phyloP scores from a whole-genome alignment of 2,888 invertebrate species.

The Philereme vetulata region DNA sequence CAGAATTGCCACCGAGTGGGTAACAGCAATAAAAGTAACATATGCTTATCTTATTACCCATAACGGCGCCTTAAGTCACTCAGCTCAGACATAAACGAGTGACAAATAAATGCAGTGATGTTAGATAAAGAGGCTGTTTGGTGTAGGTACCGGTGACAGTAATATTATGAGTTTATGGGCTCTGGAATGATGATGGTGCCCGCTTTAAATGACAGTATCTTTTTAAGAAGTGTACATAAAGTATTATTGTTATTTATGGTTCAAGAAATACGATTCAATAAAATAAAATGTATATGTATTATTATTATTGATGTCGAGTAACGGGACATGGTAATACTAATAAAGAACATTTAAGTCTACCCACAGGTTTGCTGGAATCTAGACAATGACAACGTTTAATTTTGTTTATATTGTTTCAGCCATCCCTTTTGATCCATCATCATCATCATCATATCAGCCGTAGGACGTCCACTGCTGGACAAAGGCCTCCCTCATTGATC shows the following conservation, averaged over 20 bases:
- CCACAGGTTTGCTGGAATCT: too few relatives aligned
- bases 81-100: conserved; percentile 53
- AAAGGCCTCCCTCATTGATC: too few relatives aligned
- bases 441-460: too few relatives aligned
- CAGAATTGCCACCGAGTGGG: conserved; percentile 50
- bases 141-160: conserved; percentile 17
- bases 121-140: conserved; percentile 27
- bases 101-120: conserved; percentile 40
- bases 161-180: conserved; percentile 15
- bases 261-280: too few relatives aligned
- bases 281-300: too few relatives aligned
- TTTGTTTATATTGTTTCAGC: too few relatives aligned
- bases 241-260: too few relatives aligned
- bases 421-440: too few relatives aligned
- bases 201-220: conserved; percentile 11
- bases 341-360: too few relatives aligned
- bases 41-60: conserved; percentile 58
- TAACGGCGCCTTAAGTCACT: conserved; percentile 58
- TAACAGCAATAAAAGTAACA: conserved; percentile 62
- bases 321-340: too few relatives aligned
- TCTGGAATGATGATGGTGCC: conserved; percentile 16
- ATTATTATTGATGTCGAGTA: not conserved
- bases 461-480: too few relatives aligned
- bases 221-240: conserved; percentile 1
- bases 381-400: too few relatives aligned